Conservation (phyloP, 2,888 invertebrate genomes). For the Nomada ferruginata region DNA sequence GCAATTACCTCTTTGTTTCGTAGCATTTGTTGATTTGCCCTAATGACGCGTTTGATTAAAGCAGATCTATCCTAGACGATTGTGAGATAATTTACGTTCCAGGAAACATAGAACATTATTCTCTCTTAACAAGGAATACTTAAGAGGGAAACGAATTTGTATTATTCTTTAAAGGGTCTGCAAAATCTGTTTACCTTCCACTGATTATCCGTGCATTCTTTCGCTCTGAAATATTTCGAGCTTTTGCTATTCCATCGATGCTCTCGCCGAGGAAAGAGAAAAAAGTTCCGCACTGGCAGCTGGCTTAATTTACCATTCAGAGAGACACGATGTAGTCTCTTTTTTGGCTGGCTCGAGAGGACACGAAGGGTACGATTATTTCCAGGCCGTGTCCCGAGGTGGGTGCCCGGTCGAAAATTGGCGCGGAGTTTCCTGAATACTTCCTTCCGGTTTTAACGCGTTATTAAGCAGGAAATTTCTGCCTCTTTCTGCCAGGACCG, state of each 20-base stretch:
- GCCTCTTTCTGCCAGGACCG: slow-evolving; percentile 13
- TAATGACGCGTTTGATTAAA: slow-evolving; percentile 36
- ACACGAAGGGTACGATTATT: slow-evolving; percentile 21
- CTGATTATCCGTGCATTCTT: too few relatives aligned
- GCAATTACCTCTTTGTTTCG: slow-evolving; percentile 26
- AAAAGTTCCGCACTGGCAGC: background rate
- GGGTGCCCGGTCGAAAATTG: slow-evolving; percentile 40
- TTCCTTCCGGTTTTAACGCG: slow-evolving; percentile 59
- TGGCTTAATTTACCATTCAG: slow-evolving; percentile 32
- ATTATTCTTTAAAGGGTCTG: too few relatives aligned
- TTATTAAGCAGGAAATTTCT: slow-evolving; percentile 42
- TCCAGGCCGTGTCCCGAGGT: slow-evolving; percentile 23
- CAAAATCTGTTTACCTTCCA: too few relatives aligned
- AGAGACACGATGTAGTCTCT: slow-evolving; percentile 1
- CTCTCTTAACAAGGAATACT: too few relatives aligned
- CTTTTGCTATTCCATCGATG: background rate
- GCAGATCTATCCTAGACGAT: slow-evolving; percentile 50
- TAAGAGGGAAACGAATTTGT: too few relatives aligned
- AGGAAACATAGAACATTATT: too few relatives aligned
- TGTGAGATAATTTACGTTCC: background rate
- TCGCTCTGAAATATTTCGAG: background rate
- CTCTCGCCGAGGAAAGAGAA: background rate
- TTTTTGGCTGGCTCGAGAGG: slow-evolving; percentile 22
- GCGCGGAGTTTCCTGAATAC: slow-evolving; percentile 39
- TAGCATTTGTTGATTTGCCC: slow-evolving; percentile 22